These are phyloP conservation scores for Trichosurus vulpecula DNA, from an alignment of 2,797 vertebrate genomes.

Conservation along the genomic window DNA sequence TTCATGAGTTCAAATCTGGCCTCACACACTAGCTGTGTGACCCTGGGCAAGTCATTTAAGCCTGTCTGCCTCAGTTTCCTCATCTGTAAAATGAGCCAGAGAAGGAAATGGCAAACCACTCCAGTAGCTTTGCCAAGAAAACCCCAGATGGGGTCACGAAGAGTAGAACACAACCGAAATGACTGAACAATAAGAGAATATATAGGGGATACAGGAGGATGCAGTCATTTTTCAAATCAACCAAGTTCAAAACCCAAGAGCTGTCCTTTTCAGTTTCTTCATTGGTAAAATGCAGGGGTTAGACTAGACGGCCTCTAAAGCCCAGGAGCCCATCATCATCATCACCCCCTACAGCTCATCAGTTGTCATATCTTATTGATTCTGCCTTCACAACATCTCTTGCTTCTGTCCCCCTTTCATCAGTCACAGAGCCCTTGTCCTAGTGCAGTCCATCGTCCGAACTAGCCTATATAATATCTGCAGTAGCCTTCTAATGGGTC, in stretches of 20 bases:
- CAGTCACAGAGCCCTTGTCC: background rate
- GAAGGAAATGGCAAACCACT: background rate
- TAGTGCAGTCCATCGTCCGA: too few species aligned
- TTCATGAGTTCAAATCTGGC: background rate
- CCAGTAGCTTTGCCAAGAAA: background rate
- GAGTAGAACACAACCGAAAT: background rate
- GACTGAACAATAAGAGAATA: background rate
- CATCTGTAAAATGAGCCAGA: background rate
- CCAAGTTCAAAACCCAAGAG: background rate
- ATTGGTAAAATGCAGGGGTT: background rate
- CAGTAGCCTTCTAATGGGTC: background rate
- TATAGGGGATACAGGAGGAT: background rate
- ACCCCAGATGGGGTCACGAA: background rate
- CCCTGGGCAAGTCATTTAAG: background rate
- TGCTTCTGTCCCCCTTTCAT: background rate
- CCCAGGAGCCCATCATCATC: background rate
- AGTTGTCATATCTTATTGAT: background rate
- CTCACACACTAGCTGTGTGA: background rate
- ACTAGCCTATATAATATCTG: too few species aligned
- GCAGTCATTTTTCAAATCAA: background rate
- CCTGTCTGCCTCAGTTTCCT: background rate
- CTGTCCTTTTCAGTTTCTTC: background rate
- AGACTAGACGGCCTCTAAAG: background rate
- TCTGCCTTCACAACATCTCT: background rate
- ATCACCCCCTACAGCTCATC: background rate